A percentile compares a stretch with the other conserved stretches of the same genome.
Evolutionary conservation across 2,797 vertebrate genomes (phyloP).

Genomic region (Erpetoichthys calabaricus): DNA sequence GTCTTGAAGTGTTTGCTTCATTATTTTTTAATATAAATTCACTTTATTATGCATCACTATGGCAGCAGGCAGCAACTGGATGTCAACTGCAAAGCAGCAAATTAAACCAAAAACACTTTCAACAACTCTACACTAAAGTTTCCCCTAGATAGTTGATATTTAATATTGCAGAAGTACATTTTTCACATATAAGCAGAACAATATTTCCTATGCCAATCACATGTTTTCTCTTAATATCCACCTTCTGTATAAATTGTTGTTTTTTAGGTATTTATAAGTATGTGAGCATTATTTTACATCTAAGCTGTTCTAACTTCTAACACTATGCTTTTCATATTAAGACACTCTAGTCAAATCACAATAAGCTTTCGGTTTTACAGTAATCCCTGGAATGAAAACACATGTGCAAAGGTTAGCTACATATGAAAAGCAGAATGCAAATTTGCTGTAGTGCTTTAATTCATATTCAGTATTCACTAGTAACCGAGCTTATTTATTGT

Average conservation of each 20-base stretch:
- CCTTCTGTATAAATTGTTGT: not conserved
- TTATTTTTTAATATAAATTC: not conserved
- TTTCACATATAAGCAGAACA: not conserved
- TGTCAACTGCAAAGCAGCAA: conserved; percentile 1
- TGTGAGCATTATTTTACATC: not conserved
- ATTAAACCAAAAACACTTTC: not conserved
- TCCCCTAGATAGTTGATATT: not conserved
- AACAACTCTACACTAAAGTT: not conserved
- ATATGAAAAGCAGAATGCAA: not conserved
- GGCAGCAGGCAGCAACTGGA: not conserved
- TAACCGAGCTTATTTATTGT: too few relatives aligned
- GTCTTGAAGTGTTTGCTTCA: not conserved
- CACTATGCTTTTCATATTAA: conserved; percentile 20
- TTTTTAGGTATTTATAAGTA: not conserved
- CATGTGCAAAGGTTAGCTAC: conserved; percentile 5
- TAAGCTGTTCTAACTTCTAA: conserved; percentile 19
- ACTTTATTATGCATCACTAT: not conserved
- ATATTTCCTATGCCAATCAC: not conserved
- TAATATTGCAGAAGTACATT: not conserved
- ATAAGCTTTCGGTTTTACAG: conserved; percentile 26
- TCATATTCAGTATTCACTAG: too few relatives aligned
- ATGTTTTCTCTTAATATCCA: not conserved
- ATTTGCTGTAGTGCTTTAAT: too few relatives aligned
- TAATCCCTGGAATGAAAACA: conserved; percentile 31
- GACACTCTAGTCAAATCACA: conserved; percentile 23